Conservation (phyloP, 2,888 invertebrate genomes). For the Pollenia amentaria region DNA sequence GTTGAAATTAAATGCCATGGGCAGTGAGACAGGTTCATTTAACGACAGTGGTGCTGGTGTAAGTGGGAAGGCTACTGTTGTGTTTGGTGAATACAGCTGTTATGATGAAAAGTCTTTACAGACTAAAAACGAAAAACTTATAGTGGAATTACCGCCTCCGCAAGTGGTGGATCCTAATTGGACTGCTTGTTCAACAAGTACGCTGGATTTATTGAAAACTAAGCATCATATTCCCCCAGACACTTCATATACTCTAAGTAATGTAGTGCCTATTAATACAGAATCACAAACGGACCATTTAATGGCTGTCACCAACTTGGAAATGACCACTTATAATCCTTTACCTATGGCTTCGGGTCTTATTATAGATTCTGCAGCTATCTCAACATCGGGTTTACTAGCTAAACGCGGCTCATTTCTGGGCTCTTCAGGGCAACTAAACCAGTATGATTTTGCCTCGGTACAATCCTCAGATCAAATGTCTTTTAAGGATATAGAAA, state of each 20-base stretch:
- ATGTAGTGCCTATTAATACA: slow-evolving; percentile 54
- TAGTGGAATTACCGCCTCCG: slow-evolving; percentile 87
- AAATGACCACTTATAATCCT: slow-evolving; percentile 79
- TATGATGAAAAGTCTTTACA: slow-evolving; percentile 87
- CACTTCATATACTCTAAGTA: slow-evolving; percentile 35
- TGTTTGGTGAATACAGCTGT: slow-evolving; percentile 88
- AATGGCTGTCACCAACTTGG: slow-evolving; percentile 73
- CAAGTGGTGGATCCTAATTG: slow-evolving; percentile 78
- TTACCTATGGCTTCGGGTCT: slow-evolving; percentile 71
- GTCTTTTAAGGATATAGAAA: slow-evolving; percentile 82
- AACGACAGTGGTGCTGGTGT: slow-evolving; percentile 69
- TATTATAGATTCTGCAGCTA: slow-evolving; percentile 59
- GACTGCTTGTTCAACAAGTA: slow-evolving; percentile 78
- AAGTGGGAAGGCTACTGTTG: slow-evolving; percentile 77
- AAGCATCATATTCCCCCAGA: slow-evolving; percentile 75
- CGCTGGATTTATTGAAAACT: slow-evolving; percentile 81
- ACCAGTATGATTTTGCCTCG: slow-evolving; percentile 79
- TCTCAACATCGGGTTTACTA: slow-evolving; percentile 72
- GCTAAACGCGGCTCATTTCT: slow-evolving; percentile 80
- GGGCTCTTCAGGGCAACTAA: slow-evolving; percentile 73
- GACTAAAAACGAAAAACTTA: slow-evolving; percentile 86
- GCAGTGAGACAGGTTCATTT: slow-evolving; percentile 69
- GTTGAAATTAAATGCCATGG: slow-evolving; percentile 81
- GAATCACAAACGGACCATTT: slow-evolving; percentile 71
- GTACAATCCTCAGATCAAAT: slow-evolving; percentile 82